A percentile compares a stretch with the other conserved stretches of the same genome.
Conservation (phyloP, 2,888 invertebrate species). For the Rhyacophila evoluta region DNA sequence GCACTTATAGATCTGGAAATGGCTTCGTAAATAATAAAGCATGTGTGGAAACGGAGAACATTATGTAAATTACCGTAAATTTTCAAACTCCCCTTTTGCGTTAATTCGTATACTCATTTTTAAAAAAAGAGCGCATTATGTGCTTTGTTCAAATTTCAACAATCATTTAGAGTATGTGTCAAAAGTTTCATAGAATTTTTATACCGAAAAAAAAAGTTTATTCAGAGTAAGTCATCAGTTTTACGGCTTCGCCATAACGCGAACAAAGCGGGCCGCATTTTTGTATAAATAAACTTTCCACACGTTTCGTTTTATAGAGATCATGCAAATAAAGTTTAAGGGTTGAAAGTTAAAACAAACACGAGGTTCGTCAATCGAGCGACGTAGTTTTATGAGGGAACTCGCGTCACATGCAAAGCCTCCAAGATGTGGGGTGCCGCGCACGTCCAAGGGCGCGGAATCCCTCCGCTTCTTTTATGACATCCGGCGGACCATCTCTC, state of each 20-base stretch:
- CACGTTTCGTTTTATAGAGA: conserved; percentile 37
- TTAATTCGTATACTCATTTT: background rate
- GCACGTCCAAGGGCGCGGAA: conserved; percentile 22
- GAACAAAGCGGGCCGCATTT: conserved; percentile 21
- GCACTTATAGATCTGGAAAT: background rate
- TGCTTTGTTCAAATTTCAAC: conserved; percentile 22
- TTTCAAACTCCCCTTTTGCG: background rate
- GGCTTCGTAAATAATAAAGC: background rate
- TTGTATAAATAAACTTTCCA: conserved; percentile 24
- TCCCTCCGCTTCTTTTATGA: background rate
- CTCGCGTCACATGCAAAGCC: conserved; percentile 29
- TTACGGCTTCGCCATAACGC: conserved; percentile 17
- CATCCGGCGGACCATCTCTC: background rate
- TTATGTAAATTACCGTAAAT: conserved; percentile 3
- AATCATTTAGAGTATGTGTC: conserved; percentile 22
- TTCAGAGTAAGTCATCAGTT: conserved; percentile 21
- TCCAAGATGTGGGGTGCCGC: background rate
- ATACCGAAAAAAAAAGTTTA: conserved; percentile 17
- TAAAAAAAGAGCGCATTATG: background rate
- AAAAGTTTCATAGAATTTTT: conserved; percentile 14
- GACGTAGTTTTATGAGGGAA: conserved; percentile 36
- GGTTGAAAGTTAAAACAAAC: conserved; percentile 40
- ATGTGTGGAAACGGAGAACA: background rate
- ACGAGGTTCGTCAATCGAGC: conserved; percentile 30
- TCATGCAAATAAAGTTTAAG: conserved; percentile 48